Base-by-base conservation (phyloP, 2,888 invertebrate genomes). In the Chymomyza caudatula region DNA sequence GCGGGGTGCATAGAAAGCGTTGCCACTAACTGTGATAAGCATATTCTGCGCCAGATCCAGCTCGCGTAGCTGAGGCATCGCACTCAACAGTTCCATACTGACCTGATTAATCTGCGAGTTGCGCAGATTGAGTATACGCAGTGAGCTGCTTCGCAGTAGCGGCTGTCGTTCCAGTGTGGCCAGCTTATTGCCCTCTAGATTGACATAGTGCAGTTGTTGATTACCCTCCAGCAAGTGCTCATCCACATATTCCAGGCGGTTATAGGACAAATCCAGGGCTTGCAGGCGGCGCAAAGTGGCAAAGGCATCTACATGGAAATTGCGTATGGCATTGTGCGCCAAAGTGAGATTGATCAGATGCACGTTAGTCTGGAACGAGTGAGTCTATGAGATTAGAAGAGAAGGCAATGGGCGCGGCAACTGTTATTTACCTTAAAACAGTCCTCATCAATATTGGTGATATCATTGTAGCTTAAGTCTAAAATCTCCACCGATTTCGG, bases 41-140 rank as follows among this genome's bases (percentile, higher is more conserved):
- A 92, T 92, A 80, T 94, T 94, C 73, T 92, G 92, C 17, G 93
- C 92, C 60, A 94, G 79, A 85, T 94, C 93, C 60, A 94, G 78
- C 58, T 91, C 91, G 57, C 90, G 90, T 20, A 94, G 85, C 70
- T 92, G 92, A 0, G 93, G 92, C 54, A 94, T 63, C 57, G 92
- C 90, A 6, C 88, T 90, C 67, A 94, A 93, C 6, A 92, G 77
- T 53, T 92, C 89, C 0, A 90, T 88, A 4, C 92, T 91, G 54
- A 94, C 75, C 13, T 92, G 90, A 75, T 92, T 92, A 56, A 94
- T 92, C 65, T 92, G 92, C 49, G 94, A 92, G 67, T 92, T 91
- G 69, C 92, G 92, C 42, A 94, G 86, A 80, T 92, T 92, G 1
- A 94, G 88, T 17, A 92, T 89, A 91, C 92, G 90, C 67, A 93